Evolutionary conservation across 2,113 vertebrate genomes (phyloP).

Genomic region (Aegithalos caudatus): DNA sequence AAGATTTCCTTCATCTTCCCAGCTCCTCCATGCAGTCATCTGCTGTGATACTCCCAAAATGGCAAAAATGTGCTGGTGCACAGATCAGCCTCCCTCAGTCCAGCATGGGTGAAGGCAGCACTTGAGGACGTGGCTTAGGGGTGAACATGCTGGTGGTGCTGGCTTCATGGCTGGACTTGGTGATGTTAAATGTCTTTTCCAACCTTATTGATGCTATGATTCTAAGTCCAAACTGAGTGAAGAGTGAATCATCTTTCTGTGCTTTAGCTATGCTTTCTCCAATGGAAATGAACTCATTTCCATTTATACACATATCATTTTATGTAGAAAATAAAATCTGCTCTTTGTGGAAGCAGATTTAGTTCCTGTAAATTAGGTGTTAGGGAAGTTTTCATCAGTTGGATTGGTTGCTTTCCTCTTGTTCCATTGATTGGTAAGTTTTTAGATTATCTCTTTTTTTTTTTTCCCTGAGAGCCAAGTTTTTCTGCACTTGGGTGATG

Average conservation of each 20-base stretch:
- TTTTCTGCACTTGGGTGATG: not conserved
- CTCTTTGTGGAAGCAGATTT: not conserved
- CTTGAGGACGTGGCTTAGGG: not conserved
- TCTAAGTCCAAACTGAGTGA: not conserved
- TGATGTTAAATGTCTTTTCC: not conserved
- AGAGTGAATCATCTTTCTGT: not conserved
- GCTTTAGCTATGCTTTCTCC: not conserved
- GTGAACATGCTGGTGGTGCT: not conserved
- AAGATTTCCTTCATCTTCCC: not conserved
- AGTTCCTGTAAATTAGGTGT: not conserved
- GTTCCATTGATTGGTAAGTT: not conserved
- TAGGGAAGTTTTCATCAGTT: not conserved
- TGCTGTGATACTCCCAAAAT: not conserved
- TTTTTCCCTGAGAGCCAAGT: not conserved
- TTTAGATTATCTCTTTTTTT: not conserved
- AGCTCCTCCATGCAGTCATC: not conserved
- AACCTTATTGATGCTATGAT: not conserved
- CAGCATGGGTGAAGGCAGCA: not conserved
- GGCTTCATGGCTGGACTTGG: not conserved
- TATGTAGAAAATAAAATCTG: not conserved
- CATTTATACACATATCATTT: not conserved
- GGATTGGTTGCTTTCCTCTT: not conserved
- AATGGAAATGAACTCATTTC: not conserved
- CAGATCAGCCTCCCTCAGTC: not conserved
- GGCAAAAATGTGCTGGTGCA: not conserved